These are phyloP conservation scores for Pygmarrhopalites habei DNA, from an alignment of 1,140 invertebrate genomes.

Conservation along the genomic window DNA sequence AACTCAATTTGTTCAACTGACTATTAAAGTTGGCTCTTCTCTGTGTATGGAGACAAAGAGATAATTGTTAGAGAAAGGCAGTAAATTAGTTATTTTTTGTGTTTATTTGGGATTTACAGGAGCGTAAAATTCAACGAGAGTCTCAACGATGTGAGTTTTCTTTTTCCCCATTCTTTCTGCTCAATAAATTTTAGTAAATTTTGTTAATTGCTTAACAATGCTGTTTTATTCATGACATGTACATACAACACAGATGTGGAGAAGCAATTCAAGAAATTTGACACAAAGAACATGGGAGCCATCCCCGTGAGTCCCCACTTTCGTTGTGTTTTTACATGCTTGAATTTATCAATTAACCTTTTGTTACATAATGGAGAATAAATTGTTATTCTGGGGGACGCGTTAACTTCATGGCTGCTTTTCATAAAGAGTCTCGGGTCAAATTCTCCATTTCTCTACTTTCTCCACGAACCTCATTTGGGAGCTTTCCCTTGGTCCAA, in stretches of 20 bases:
- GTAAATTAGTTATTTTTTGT: no score
- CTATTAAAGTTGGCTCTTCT: no score
- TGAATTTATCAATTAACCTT: neutral
- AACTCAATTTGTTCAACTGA: no score
- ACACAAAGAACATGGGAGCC: neutral
- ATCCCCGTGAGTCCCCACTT: neutral
- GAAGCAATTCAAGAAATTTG: conserved; percentile 5
- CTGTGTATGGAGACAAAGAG: no score
- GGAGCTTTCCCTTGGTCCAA: no score
- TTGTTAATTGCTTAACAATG: neutral
- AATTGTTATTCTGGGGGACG: neutral
- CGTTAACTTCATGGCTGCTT: neutral
- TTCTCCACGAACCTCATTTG: neutral
- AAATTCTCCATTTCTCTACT: neutral
- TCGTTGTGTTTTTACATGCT: no score
- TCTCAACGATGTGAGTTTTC: neutral
- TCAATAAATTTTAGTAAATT: neutral
- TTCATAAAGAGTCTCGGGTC: neutral
- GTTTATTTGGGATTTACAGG: neutral
- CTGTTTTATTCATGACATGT: neutral
- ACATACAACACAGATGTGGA: conserved; percentile 10
- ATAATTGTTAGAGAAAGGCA: no score
- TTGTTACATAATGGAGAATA: conserved; percentile 1
- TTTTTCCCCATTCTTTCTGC: neutral
- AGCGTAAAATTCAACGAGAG: conserved; percentile 9